Evolutionary conservation across 2,888 invertebrate genomes (phyloP).

Genomic region (Ophioninae sp.): DNA sequence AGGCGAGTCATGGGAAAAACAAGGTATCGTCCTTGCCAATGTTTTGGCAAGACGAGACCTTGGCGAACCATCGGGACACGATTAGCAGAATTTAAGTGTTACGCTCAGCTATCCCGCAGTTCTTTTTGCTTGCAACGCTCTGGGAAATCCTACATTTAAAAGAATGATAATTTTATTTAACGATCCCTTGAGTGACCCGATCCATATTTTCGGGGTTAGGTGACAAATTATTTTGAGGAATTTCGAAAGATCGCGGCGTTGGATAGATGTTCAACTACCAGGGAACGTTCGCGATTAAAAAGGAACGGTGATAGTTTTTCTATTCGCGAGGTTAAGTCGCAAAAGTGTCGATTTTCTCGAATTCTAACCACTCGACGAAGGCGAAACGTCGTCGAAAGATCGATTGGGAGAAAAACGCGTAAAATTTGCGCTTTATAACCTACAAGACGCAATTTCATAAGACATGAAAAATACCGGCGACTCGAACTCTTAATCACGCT

Average conservation of each 20-base stretch:
- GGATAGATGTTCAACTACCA: background rate
- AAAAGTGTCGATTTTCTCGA: background rate
- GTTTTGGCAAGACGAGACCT: too few species aligned
- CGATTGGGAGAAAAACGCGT: background rate
- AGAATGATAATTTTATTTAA: background rate
- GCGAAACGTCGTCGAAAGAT: background rate
- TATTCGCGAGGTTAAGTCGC: conserved; percentile 9
- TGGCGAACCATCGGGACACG: too few species aligned
- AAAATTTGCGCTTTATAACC: conserved; percentile 39
- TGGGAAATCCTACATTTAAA: background rate
- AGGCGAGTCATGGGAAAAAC: background rate
- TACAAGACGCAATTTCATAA: conserved; percentile 6
- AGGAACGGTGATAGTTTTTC: background rate
- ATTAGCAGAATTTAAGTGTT: too few species aligned
- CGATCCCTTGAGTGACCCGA: background rate
- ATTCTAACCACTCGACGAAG: background rate
- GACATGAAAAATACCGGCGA: conserved; percentile 20
- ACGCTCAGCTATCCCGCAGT: background rate
- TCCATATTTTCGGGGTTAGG: conserved; percentile 4
- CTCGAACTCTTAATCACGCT: conserved; percentile 4
- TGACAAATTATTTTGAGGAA: background rate
- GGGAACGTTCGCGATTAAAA: background rate
- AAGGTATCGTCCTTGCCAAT: too few species aligned
- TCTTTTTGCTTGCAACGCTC: background rate
- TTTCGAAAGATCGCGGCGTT: background rate